A percentile compares a stretch with the other conserved stretches of the same genome.
These are phyloP conservation scores for Cryptomyrus ogoouensis DNA, from an alignment of 2,113 vertebrate genomes.

Conservation along the genomic window DNA sequence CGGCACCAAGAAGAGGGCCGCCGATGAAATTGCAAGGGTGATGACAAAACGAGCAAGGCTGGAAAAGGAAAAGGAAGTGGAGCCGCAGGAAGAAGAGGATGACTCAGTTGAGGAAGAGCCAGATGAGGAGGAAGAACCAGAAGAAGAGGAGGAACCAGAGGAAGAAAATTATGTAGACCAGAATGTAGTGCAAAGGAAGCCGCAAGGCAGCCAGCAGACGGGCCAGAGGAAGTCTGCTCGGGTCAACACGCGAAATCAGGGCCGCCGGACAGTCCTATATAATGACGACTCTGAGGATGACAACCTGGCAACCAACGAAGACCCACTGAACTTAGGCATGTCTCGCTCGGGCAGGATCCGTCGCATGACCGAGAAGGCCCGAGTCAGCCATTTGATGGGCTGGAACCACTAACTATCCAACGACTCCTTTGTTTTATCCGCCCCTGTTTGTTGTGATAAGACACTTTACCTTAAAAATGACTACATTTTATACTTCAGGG, in stretches of 20 bases:
- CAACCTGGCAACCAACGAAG: conserved; percentile 69
- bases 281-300: conserved; percentile 91
- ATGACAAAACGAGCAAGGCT: conserved; percentile 55
- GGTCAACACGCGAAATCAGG: conserved; percentile 91
- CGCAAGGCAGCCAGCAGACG: conserved; percentile 52
- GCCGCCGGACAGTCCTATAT: conserved; percentile 89
- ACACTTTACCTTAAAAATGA: conserved; percentile 30
- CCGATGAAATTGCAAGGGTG: conserved; percentile 53
- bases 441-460: conserved; percentile 1
- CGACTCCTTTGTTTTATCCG: conserved; percentile 23
- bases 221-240: conserved; percentile 58
- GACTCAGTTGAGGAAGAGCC: conserved; percentile 57
- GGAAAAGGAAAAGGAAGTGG: conserved; percentile 55
- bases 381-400: conserved; percentile 98
- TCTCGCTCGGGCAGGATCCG: conserved; percentile 93
- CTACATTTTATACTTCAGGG: conserved; percentile 75
- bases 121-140: conserved; percentile 52
- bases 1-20: conserved; percentile 62
- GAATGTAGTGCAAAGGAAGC: conserved; percentile 31
- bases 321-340: conserved; percentile 92
- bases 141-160: conserved; percentile 45
- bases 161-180: conserved; percentile 54
- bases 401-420: conserved; percentile 80
- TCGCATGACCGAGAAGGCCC: conserved; percentile 97
- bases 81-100: conserved; percentile 47